Conservation (phyloP, 2,797 vertebrate species). For the Capromys pilorides region DNA sequence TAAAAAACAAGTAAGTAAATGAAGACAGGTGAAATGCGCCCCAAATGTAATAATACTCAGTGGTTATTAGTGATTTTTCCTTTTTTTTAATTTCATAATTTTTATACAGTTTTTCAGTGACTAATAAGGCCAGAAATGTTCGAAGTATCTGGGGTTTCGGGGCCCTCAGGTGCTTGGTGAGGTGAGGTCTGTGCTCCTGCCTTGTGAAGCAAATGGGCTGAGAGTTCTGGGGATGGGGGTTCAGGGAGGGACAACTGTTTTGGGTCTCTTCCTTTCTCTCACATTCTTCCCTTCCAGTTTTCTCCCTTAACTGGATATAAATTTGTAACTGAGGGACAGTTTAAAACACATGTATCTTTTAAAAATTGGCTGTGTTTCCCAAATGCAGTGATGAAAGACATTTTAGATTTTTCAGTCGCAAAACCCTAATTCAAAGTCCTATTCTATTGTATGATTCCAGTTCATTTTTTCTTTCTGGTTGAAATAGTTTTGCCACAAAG, state of each 20-base stretch:
- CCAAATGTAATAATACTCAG: too few species aligned
- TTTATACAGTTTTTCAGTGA: neutral
- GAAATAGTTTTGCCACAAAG: constrained; percentile 57
- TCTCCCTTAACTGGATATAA: constrained; percentile 57
- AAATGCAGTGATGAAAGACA: neutral
- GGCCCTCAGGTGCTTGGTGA: rapidly evolving
- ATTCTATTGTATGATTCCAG: neutral
- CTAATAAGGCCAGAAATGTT: neutral
- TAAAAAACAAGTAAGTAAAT: too few species aligned
- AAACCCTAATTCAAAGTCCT: constrained; percentile 55
- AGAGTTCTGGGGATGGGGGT: rapidly evolving
- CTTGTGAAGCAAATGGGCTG: neutral
- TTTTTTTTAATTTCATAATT: neutral
- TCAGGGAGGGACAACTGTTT: neutral
- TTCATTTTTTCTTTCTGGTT: constrained; percentile 68
- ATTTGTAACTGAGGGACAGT: constrained; percentile 48
- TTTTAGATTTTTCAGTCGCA: constrained; percentile 49
- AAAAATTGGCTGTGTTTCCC: neutral
- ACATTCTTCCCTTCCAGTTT: neutral
- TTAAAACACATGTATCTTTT: neutral
- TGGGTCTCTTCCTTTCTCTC: neutral
- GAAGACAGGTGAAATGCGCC: neutral
- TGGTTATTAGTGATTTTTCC: neutral
- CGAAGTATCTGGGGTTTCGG: neutral
- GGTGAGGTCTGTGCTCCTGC: neutral